Conservation (phyloP, 92 coral and sea anemone genomes). For the Anthopleura xanthogrammica region DNA sequence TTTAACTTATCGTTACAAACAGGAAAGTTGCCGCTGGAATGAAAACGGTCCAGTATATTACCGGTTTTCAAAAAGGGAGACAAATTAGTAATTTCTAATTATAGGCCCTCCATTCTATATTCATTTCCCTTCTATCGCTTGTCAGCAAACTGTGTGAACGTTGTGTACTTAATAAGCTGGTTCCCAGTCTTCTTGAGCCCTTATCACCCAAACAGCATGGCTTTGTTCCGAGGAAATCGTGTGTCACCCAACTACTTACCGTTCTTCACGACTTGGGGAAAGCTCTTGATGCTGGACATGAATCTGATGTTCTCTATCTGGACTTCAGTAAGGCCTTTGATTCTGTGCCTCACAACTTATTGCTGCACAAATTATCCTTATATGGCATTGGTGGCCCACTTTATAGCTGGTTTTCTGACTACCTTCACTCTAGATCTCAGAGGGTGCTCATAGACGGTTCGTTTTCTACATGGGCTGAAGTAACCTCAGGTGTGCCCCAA, state of each 20-base stretch:
- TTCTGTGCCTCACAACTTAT: constrained; percentile 28
- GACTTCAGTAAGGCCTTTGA: constrained; percentile 59
- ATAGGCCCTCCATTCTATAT: too few species aligned
- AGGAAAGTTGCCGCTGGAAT: not conserved
- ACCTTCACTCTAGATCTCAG: constrained; percentile 19
- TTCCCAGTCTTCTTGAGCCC: constrained; percentile 8
- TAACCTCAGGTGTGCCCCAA: constrained; percentile 46
- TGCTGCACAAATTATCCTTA: constrained; percentile 31
- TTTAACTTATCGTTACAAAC: constrained; percentile 32
- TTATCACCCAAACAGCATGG: constrained; percentile 31
- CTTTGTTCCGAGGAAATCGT: constrained; percentile 27
- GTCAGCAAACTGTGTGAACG: constrained; percentile 54
- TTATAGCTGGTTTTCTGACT: constrained; percentile 25
- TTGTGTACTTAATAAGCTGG: constrained; percentile 36
- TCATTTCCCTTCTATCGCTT: constrained; percentile 42
- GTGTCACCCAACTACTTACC: constrained; percentile 49
- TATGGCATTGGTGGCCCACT: constrained; percentile 37
- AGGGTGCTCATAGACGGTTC: constrained; percentile 31
- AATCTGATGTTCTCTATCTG: constrained; percentile 46
- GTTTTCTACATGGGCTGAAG: constrained; percentile 31
- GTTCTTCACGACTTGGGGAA: constrained; percentile 40
- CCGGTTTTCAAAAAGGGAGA: constrained; percentile 8
- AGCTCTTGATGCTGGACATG: constrained; percentile 39
- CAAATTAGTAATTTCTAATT: constrained; percentile 28
- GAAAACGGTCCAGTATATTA: not conserved